These are phyloP conservation scores for Eidolon helvum DNA, from an alignment of 2,113 vertebrate genomes.

Conservation along the genomic window DNA sequence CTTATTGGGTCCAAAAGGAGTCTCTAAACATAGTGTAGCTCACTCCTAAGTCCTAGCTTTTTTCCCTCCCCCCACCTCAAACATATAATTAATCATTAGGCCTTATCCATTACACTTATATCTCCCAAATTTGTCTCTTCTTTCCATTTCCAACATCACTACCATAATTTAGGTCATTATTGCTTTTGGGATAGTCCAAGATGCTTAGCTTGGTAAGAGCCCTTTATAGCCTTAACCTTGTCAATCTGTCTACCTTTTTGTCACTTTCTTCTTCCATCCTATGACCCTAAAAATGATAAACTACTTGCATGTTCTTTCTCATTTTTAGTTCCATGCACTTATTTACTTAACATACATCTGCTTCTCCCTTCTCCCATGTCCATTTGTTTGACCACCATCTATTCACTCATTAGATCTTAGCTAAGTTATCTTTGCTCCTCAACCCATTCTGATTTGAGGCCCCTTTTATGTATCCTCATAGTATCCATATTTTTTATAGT, in stretches of 20 bases:
- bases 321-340: neutral
- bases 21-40: neutral
- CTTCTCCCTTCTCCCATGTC: neutral
- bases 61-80: neutral
- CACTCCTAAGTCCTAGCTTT: neutral
- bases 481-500: neutral
- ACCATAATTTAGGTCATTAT: neutral
- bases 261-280: neutral
- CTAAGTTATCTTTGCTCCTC: neutral
- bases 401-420: neutral
- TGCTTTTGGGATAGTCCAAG: neutral
- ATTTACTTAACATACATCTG: neutral
- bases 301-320: neutral
- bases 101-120: neutral
- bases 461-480: neutral
- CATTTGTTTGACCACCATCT: neutral
- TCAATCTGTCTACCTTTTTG: neutral
- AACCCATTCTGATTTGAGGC: neutral
- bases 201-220: neutral
- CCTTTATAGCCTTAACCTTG: neutral
- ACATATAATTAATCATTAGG: neutral
- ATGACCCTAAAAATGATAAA: neutral
- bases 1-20: neutral
- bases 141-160: neutral
- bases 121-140: neutral